Conservation (phyloP, 1,140 invertebrate species). For the Bemisia tabaci region DNA sequence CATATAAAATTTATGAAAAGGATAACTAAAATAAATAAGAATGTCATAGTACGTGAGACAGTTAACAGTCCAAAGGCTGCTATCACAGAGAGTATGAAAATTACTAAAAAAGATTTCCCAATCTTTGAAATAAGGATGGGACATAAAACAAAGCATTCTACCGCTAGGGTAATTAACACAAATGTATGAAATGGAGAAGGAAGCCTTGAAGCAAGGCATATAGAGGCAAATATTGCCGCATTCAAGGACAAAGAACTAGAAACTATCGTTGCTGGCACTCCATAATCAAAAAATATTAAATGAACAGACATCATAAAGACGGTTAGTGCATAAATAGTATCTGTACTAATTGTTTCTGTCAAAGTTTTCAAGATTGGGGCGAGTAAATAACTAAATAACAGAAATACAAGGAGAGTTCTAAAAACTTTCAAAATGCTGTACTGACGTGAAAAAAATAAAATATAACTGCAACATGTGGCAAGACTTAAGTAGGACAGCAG, state of each 20-base stretch:
- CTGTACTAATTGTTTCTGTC: conserved; percentile 89
- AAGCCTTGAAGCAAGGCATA: conserved; percentile 85
- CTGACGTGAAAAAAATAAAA: conserved; percentile 32
- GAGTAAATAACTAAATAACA: conserved; percentile 68
- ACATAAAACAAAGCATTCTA: conserved; percentile 76
- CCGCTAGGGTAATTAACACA: conserved; percentile 69
- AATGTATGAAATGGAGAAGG: conserved; percentile 73
- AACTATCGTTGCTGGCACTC: conserved; percentile 60
- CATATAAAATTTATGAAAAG: conserved; percentile 56
- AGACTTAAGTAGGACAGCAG: conserved; percentile 41
- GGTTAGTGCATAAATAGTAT: conserved; percentile 88
- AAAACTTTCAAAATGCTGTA: conserved; percentile 35
- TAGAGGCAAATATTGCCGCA: conserved; percentile 80
- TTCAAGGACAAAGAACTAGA: conserved; percentile 75
- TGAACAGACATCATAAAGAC: conserved; percentile 76
- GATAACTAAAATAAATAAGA: conserved; percentile 44
- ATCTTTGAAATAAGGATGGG: conserved; percentile 58
- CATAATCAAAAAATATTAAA: conserved; percentile 85
- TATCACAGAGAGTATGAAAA: conserved; percentile 30
- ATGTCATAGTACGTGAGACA: conserved; percentile 41
- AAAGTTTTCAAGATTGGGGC: conserved; percentile 87
- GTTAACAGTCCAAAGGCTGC: conserved; percentile 39
- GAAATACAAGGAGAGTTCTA: conserved; percentile 58
- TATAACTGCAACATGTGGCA: conserved; percentile 41
- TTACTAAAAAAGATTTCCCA: conserved; percentile 29